Evolutionary conservation across 2,113 vertebrate species (phyloP).

Genomic region (Sarotherodon lohbergeri): DNA sequence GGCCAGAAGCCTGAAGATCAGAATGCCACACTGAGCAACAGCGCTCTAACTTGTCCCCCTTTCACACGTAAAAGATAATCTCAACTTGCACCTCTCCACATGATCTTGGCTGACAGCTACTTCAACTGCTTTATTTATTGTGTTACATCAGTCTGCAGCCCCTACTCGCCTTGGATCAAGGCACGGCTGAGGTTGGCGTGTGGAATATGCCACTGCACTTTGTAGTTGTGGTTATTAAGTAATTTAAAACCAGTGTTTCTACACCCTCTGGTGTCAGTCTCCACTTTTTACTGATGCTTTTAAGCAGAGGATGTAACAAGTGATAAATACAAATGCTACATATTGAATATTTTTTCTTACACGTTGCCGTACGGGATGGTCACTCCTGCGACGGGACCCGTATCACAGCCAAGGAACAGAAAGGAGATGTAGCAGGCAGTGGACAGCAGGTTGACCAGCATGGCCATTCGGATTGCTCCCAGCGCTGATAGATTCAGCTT

Average conservation of each 20-base stretch:
- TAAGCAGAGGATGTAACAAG: neutral
- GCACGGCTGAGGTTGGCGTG: neutral
- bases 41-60: neutral
- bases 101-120: neutral
- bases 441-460: conserved; percentile 96
- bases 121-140: neutral
- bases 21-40: neutral
- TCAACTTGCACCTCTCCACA: neutral
- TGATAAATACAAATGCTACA: neutral
- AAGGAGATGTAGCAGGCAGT: conserved; percentile 95
- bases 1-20: neutral
- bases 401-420: conserved; percentile 96
- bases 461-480: conserved; percentile 95
- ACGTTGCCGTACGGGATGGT: conserved; percentile 87
- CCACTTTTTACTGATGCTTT: neutral
- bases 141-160: neutral
- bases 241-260: neutral
- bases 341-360: conserved; percentile 70
- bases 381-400: conserved; percentile 91
- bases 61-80: neutral
- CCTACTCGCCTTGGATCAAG: neutral
- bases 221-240: neutral
- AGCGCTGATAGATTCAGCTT: conserved; percentile 93
- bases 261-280: neutral
- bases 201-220: neutral